Percentiles rank a stretch among this genome's conserved stretches.
These are phyloP conservation scores for Pelobates fuscus DNA, from an alignment of 2,113 vertebrate species.

Conservation along the genomic window DNA sequence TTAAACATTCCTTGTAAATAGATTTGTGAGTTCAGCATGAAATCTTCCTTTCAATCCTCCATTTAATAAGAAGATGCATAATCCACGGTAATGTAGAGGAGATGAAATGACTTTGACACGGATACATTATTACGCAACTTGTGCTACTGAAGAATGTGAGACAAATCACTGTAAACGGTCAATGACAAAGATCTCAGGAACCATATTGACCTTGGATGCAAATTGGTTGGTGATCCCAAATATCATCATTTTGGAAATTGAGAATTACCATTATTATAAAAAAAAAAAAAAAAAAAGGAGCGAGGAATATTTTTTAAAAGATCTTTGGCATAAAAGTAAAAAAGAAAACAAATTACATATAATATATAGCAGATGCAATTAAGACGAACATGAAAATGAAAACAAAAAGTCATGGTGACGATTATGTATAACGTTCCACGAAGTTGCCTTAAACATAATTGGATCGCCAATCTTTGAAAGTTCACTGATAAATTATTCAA, in stretches of 20 bases:
- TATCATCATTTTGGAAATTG: background rate
- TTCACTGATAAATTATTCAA: background rate
- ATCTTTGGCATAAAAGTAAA: constrained; percentile 27
- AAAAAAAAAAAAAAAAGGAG: background rate
- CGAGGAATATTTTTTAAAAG: background rate
- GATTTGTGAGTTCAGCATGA: too few relatives aligned
- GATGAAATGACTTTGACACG: constrained; percentile 41
- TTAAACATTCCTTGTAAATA: too few relatives aligned
- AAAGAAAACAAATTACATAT: constrained; percentile 21
- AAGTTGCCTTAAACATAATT: background rate
- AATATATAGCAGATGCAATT: too few relatives aligned
- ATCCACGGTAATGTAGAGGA: background rate
- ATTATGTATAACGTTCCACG: too few relatives aligned
- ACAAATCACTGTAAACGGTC: constrained; percentile 24
- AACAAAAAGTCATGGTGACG: too few relatives aligned
- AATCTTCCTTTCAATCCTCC: background rate
- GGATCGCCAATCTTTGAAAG: background rate
- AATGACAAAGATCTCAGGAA: background rate
- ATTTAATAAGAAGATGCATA: background rate
- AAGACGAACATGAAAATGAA: too few relatives aligned
- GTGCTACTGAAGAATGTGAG: constrained; percentile 10
- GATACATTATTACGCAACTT: constrained; percentile 30
- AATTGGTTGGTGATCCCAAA: background rate
- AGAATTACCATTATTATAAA: constrained; percentile 25
- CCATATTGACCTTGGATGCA: constrained; percentile 19